Evolutionary conservation across 2,888 invertebrate species (phyloP).

Genomic region (Punctoribates punctum): DNA sequence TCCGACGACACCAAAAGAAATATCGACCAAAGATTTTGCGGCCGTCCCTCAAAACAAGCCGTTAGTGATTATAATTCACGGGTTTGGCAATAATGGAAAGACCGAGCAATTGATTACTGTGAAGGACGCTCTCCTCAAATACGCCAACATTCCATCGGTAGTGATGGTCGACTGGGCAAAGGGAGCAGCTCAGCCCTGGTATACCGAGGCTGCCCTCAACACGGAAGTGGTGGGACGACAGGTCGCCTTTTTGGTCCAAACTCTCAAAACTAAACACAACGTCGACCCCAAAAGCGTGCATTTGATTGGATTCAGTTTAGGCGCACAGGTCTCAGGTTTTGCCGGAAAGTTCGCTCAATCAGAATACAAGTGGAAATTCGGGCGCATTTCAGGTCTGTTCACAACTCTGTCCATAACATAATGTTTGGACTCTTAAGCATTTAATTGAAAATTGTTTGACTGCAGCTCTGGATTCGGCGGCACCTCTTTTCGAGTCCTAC

Average conservation of each 20-base stretch:
- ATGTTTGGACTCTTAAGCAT: too few relatives aligned
- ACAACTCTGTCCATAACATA: too few relatives aligned
- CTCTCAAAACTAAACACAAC: conserved; percentile 4
- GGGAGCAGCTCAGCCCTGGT: conserved; percentile 36
- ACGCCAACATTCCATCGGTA: conserved; percentile 9
- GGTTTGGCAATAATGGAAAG: conserved; percentile 22
- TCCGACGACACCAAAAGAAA: not conserved
- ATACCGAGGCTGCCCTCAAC: conserved; percentile 37
- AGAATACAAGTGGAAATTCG: conserved; percentile 35
- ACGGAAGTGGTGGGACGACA: conserved; percentile 42
- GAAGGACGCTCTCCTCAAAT: conserved; percentile 22
- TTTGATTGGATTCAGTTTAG: conserved; percentile 43
- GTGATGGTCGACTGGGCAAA: conserved; percentile 40
- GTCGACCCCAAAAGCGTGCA: conserved; percentile 36
- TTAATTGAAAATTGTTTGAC: too few relatives aligned
- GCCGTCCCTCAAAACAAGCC: not conserved
- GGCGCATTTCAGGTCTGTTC: conserved; percentile 41
- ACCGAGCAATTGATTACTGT: not conserved
- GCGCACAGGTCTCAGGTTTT: conserved; percentile 40
- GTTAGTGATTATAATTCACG: conserved; percentile 29
- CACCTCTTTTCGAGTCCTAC: conserved; percentile 39
- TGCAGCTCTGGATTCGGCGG: conserved; percentile 37
- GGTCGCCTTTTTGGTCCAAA: conserved; percentile 32
- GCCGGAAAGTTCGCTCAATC: conserved; percentile 23
- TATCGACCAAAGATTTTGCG: not conserved